Evolutionary conservation across 2,797 vertebrate species (phyloP), one percentile per base, ranked within the genome.

Genomic region (Oreonectes daqikongensis): DNA sequence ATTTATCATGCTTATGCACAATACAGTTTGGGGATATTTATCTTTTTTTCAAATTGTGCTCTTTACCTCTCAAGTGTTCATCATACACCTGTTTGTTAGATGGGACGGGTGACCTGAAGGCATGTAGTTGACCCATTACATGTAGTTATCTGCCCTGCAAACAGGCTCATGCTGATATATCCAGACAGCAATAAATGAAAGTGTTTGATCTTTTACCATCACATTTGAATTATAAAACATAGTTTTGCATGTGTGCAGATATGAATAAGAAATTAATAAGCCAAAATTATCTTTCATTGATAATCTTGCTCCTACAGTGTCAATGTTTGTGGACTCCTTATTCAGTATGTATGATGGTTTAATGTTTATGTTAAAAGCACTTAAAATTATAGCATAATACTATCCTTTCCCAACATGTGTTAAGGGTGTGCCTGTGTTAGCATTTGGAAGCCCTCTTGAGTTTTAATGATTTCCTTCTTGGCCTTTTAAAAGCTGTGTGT

Each of bases 401-500:
- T n/a, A 30, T 46, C 35, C 7, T 26, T 42, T 63, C 20, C 15
- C 38, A 38, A 52, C 50, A 44, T 60, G 15, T 60, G 24, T 76
- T 28, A 22, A 68, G 74, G 74, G 53, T 68, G 28, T 60, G 53
- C 53, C 40, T 68, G 52, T n/a, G n/a, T 46, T 66, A 55, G 35
- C 63, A 75, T 67, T 67, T 68, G n/a, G 52, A 60, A 67, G 28
- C 52, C 63, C 38, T 35, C 1, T 28, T 65, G 17, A 40, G 53
- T 57, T 30, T 59, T 35, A 76, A 76, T 4, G 53, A 68, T 68
- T 59, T 76, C 28, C 65, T 60, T 30, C 65, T 35, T 68, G 64
- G 26, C 40, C 64, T 76, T n/a, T 76, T 68, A 35, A 75, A 76
- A 68, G 44, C 52, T 26, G 15, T 59, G 63, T 59, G 63, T 50